Percentiles rank a stretch among this genome's conserved stretches.
phyloP scores from a whole-genome alignment of 2,797 vertebrate species.

The Cirrhinus mrigala region DNA sequence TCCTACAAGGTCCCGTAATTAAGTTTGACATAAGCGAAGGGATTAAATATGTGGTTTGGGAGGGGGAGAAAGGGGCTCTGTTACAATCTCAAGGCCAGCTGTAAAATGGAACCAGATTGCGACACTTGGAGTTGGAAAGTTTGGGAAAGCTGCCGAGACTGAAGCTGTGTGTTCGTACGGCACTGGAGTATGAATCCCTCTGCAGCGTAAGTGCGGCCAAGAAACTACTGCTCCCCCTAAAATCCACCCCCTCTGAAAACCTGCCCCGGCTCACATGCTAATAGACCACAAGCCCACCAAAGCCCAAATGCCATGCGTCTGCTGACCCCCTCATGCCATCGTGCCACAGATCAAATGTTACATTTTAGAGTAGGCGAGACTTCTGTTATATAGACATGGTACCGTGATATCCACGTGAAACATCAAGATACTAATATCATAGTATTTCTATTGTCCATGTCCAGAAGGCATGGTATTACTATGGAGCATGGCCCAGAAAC shows the following conservation, averaged over 20 bases:
- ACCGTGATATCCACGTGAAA: no score
- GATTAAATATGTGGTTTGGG: constrained; percentile 99
- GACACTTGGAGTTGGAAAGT: constrained; percentile 84
- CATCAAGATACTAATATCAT: neutral
- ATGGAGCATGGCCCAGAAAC: neutral
- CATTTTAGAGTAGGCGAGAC: neutral
- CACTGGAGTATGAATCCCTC: constrained; percentile 68
- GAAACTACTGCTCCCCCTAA: constrained; percentile 72
- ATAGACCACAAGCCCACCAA: constrained; percentile 13
- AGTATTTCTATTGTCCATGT: neutral
- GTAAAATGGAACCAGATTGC: constrained; percentile 90
- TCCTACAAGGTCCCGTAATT: constrained; percentile 97
- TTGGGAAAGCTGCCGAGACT: constrained; percentile 82
- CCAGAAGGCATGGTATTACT: neutral
- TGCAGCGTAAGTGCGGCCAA: constrained; percentile 74
- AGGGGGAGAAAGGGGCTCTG: constrained; percentile 89
- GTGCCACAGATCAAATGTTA: neutral
- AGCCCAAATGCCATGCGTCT: neutral
- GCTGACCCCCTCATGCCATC: constrained; percentile 9
- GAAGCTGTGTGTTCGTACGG: constrained; percentile 71
- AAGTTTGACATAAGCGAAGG: constrained; percentile 99
- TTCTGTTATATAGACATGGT: neutral
- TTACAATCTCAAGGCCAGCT: constrained; percentile 88
- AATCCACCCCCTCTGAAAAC: constrained; percentile 65
- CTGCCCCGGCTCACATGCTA: constrained; percentile 47